phyloP scores from a whole-genome alignment of 1,140 invertebrate species.

The Microplitis demolitor region DNA sequence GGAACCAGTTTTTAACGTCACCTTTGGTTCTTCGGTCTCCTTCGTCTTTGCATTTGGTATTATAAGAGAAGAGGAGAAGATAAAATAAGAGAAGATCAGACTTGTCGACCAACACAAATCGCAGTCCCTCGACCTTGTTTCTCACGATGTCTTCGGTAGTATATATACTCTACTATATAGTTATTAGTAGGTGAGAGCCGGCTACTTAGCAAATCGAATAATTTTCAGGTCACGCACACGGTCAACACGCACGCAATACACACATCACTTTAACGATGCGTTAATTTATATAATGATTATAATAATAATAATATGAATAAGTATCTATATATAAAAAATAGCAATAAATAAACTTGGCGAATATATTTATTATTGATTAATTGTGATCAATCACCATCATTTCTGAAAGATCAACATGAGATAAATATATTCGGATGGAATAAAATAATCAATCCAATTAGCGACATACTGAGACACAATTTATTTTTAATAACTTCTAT shows the following conservation, averaged over 20 bases:
- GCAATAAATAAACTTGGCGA: no score
- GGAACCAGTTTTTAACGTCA: slow-evolving; percentile 53
- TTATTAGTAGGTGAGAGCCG: slow-evolving; percentile 15
- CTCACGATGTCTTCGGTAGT: slow-evolving; percentile 19
- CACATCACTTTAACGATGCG: no score
- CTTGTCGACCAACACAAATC: slow-evolving; percentile 12
- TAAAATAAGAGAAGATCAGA: slow-evolving; percentile 13
- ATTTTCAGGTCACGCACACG: slow-evolving; percentile 10
- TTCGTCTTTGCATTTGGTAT: slow-evolving; percentile 38
- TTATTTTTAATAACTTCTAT: slow-evolving; percentile 11
- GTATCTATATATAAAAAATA: no score
- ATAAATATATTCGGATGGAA: neutral
- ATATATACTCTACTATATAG: slow-evolving; percentile 8
- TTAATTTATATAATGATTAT: no score
- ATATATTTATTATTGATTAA: no score
- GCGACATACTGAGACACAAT: slow-evolving; percentile 3
- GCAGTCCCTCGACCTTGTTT: slow-evolving; percentile 27
- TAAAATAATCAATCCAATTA: slow-evolving; percentile 15
- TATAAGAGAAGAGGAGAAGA: slow-evolving; percentile 1
- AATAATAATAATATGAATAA: no score
- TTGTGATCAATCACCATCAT: no score
- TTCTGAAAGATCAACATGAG: no score
- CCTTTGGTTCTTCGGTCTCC: slow-evolving; percentile 34
- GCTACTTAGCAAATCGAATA: slow-evolving; percentile 25
- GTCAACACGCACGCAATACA: neutral